Evolutionary conservation across 2,888 invertebrate species (phyloP).

Genomic region (Pandemis heparana): DNA sequence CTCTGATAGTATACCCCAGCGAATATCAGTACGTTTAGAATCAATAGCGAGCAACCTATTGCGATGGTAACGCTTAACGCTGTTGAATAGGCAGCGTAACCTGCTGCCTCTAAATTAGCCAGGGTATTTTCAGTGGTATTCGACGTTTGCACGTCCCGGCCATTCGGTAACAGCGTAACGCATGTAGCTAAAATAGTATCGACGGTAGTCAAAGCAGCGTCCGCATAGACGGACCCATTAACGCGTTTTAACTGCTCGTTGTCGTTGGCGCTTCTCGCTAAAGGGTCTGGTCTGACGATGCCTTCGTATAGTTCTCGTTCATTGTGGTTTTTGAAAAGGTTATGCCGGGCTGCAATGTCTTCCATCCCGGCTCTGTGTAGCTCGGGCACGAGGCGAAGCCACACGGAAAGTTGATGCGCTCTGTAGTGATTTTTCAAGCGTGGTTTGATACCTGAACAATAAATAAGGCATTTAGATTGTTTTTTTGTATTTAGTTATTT

Average conservation of each 20-base stretch:
- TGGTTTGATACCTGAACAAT: constrained; percentile 93
- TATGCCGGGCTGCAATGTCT: constrained; percentile 94
- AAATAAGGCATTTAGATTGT: neutral
- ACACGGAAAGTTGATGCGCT: constrained; percentile 97
- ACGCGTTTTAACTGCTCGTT: constrained; percentile 86
- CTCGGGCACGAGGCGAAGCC: constrained; percentile 97
- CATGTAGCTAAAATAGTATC: constrained; percentile 90
- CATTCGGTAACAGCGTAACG: constrained; percentile 87
- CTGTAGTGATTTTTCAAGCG: constrained; percentile 97
- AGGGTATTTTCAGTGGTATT: constrained; percentile 89
- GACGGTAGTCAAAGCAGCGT: constrained; percentile 88
- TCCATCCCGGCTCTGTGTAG: constrained; percentile 95
- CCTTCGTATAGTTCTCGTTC: constrained; percentile 96
- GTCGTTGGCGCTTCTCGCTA: constrained; percentile 87
- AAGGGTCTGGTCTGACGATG: constrained; percentile 93
- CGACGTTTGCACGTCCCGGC: constrained; percentile 78
- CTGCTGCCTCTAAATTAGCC: constrained; percentile 92
- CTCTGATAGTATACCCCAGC: constrained; percentile 94
- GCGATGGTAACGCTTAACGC: constrained; percentile 92
- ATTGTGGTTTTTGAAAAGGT: constrained; percentile 95
- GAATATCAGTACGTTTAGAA: constrained; percentile 93
- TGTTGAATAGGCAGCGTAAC: constrained; percentile 91
- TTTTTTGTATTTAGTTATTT: neutral
- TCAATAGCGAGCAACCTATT: constrained; percentile 92
- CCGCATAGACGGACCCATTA: constrained; percentile 79